A percentile compares a stretch with the other conserved stretches of the same genome.
These are phyloP conservation scores for Melanotaenia nigrans DNA, from an alignment of 2,797 vertebrate genomes.

Conservation along the genomic window DNA sequence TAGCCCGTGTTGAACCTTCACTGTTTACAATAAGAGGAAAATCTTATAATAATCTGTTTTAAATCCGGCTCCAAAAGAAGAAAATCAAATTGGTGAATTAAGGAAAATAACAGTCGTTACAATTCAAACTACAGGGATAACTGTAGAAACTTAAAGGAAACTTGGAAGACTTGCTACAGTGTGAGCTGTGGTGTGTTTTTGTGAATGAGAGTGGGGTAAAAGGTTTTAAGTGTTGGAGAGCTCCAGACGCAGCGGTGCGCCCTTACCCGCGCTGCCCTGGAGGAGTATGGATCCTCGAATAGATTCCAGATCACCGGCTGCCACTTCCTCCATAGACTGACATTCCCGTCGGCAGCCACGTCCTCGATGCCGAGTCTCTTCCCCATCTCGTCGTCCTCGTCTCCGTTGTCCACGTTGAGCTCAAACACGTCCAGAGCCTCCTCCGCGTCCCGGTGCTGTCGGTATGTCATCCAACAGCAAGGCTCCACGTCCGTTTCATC, in stretches of 20 bases:
- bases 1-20: slow-evolving; percentile 37
- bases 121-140: background rate
- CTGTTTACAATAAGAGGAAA: slow-evolving; percentile 15
- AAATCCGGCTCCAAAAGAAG: background rate
- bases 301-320: slow-evolving; percentile 96
- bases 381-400: slow-evolving; percentile 84
- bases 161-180: background rate
- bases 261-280: slow-evolving; percentile 96
- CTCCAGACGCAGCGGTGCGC: slow-evolving; percentile 48
- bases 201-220: background rate
- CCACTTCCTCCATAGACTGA: slow-evolving; percentile 91
- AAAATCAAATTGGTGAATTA: background rate
- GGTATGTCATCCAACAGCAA: slow-evolving; percentile 98
- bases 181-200: background rate
- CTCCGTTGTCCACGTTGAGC: slow-evolving; percentile 83
- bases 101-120: background rate
- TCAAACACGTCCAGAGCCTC: slow-evolving; percentile 97
- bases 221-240: slow-evolving; percentile 11
- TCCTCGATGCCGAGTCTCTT: slow-evolving; percentile 92
- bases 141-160: background rate
- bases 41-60: background rate
- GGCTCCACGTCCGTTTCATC: slow-evolving; percentile 98
- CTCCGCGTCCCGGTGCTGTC: slow-evolving; percentile 96
- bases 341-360: slow-evolving; percentile 81
- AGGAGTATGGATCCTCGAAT: slow-evolving; percentile 99